phyloP scores from a whole-genome alignment of 2,113 vertebrate genomes.

The Pionites leucogaster region DNA sequence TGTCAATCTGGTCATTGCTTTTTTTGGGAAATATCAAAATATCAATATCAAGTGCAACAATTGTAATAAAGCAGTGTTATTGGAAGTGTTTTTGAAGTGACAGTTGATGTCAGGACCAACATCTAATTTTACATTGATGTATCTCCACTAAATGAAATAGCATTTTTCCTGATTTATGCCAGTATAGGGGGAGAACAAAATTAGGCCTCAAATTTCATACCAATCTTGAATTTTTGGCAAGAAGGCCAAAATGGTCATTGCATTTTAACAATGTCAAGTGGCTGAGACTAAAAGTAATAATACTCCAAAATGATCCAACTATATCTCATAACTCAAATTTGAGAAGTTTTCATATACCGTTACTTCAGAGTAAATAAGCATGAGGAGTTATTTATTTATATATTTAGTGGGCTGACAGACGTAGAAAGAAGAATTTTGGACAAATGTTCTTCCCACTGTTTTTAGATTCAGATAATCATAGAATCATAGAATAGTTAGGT shows the following conservation, averaged over 20 bases:
- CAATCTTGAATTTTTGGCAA: neutral
- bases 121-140: neutral
- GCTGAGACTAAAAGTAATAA: neutral
- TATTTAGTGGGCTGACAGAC: neutral
- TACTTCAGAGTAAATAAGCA: neutral
- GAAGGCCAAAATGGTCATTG: neutral
- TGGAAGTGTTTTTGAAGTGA: neutral
- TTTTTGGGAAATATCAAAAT: neutral
- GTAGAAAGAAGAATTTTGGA: neutral
- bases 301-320: neutral
- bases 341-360: neutral
- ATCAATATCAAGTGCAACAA: neutral
- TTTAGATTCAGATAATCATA: neutral
- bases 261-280: conserved; percentile 9
- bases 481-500: no score
- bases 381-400: neutral
- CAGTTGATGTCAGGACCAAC: neutral
- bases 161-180: neutral
- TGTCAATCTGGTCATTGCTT: neutral
- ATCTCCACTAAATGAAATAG: neutral
- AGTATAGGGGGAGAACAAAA: neutral
- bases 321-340: neutral
- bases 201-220: conserved; percentile 37
- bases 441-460: neutral
- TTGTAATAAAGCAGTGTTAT: neutral